A percentile compares a stretch with the other conserved stretches of the same genome.
phyloP scores from a whole-genome alignment of 2,113 vertebrate species.

The Ammospiza caudacuta region DNA sequence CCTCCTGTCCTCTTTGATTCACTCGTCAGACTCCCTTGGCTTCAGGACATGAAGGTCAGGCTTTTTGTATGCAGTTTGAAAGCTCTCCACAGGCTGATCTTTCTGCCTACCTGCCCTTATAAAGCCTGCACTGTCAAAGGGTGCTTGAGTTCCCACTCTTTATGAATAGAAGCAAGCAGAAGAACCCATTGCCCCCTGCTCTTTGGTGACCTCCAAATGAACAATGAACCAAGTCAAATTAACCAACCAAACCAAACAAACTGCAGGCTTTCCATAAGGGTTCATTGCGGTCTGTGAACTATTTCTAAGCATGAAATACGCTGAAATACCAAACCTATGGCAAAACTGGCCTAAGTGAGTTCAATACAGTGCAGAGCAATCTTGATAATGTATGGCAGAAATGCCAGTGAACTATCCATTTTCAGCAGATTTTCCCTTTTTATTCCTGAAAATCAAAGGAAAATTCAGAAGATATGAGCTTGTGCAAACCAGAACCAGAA shows the following conservation, averaged over 20 bases:
- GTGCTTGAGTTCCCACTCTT: constrained; percentile 36
- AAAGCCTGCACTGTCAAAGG: constrained; percentile 9
- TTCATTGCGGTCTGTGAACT: not conserved
- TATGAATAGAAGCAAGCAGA: constrained; percentile 29
- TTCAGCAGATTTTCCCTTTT: not conserved
- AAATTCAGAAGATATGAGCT: not conserved
- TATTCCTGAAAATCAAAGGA: not conserved
- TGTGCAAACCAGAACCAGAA: not conserved
- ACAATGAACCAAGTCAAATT: constrained; percentile 7
- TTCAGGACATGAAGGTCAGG: constrained; percentile 27
- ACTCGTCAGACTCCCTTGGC: not conserved
- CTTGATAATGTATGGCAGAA: not conserved
- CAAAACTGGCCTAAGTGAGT: not conserved
- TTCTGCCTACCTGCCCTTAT: constrained; percentile 22
- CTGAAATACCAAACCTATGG: not conserved
- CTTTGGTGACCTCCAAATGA: not conserved
- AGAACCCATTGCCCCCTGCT: not conserved
- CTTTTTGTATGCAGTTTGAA: constrained; percentile 6
- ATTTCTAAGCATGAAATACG: not conserved
- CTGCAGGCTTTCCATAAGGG: not conserved
- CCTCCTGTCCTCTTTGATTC: constrained; percentile 18
- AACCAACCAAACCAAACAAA: not conserved
- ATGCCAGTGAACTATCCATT: not conserved
- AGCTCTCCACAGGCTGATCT: not conserved
- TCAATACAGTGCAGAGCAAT: not conserved